Percentiles rank a stretch among this genome's conserved stretches.
Evolutionary conservation across 2,888 invertebrate species (phyloP).

Genomic region (Pachycephus smyrnensis): DNA sequence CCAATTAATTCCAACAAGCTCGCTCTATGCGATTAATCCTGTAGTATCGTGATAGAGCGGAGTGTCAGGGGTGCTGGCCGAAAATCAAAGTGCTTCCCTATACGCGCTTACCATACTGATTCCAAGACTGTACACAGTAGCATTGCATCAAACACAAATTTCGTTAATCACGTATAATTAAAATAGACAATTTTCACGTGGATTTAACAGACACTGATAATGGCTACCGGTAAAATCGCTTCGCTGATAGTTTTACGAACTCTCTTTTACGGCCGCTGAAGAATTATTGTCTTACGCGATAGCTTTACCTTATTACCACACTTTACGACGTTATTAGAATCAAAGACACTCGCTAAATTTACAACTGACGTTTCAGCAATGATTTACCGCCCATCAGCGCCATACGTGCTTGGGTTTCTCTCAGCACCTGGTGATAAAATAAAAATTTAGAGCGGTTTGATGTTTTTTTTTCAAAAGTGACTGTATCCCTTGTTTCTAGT

Average conservation of each 20-base stretch:
- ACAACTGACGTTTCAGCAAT: not conserved
- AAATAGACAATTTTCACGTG: not conserved
- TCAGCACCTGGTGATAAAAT: not conserved
- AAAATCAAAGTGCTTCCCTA: not conserved
- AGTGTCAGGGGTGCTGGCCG: constrained; percentile 1
- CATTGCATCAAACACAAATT: not conserved
- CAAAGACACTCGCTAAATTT: not conserved
- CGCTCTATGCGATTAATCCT: constrained; percentile 60
- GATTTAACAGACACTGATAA: not conserved
- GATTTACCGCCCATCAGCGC: not conserved
- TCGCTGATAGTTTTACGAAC: not conserved
- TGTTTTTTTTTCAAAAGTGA: not conserved
- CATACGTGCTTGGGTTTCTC: not conserved
- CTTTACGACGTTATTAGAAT: not conserved
- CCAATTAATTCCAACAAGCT: constrained; percentile 67
- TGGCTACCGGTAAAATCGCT: not conserved
- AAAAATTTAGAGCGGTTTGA: not conserved
- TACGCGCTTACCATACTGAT: not conserved
- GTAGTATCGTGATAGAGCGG: constrained; percentile 22
- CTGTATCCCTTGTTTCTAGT: not conserved
- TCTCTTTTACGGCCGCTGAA: not conserved
- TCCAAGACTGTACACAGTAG: not conserved
- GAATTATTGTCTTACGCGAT: not conserved
- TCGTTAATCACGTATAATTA: not conserved
- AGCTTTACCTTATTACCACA: not conserved